Conservation (phyloP, 2,888 invertebrate species). For the Microplitis manilae region DNA sequence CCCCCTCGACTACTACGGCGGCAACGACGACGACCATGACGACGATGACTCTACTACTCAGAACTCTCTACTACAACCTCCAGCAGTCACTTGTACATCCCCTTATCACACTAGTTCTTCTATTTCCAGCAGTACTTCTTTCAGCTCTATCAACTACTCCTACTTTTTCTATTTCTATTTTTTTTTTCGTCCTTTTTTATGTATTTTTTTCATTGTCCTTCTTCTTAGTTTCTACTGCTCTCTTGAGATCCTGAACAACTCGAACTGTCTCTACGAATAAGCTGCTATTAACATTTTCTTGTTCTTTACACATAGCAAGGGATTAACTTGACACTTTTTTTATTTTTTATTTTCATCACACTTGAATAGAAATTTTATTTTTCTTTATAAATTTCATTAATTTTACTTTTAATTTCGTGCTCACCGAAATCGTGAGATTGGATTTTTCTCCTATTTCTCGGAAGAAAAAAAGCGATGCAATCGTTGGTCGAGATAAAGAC, state of each 20-base stretch:
- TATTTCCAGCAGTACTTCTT: not conserved
- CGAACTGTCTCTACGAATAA: conserved; percentile 7
- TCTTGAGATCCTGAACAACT: conserved; percentile 1
- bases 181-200: not conserved
- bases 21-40: not conserved
- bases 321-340: conserved; percentile 23
- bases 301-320: not conserved
- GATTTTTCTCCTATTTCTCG: not conserved
- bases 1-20: conserved; percentile 5
- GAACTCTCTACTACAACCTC: not conserved
- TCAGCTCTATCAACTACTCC: not conserved
- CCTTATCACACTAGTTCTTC: not conserved
- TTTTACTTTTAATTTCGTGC: not conserved
- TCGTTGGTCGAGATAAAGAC: conserved; percentile 10
- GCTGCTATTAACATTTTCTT: conserved; percentile 25
- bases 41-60: not conserved
- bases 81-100: conserved; percentile 4
- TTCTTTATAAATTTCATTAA: not conserved
- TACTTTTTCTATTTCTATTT: not conserved
- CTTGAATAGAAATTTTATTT: not conserved
- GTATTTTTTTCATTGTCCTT: not conserved
- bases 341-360: conserved; percentile 11
- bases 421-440: not conserved
- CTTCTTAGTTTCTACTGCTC: conserved; percentile 11
- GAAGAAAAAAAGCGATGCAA: not conserved